Percentiles rank a stretch among this genome's conserved stretches.
phyloP scores from a whole-genome alignment of 2,113 vertebrate genomes.

The Nannospalax galili region DNA sequence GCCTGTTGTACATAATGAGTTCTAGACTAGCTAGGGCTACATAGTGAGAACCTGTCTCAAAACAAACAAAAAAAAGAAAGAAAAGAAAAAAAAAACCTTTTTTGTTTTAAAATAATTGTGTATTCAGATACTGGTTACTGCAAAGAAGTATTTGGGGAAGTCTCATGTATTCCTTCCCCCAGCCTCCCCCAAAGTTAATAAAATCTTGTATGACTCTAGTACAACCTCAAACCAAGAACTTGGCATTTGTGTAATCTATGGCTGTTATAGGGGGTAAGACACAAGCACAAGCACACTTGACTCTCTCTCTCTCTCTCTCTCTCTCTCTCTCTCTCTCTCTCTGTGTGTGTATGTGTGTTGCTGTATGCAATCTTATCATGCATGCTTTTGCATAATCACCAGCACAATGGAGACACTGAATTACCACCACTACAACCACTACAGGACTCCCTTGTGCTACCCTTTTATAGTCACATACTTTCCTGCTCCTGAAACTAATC shows the following conservation, averaged over 20 bases:
- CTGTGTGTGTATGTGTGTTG: neutral
- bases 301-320: too few relatives aligned
- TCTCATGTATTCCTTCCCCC: neutral
- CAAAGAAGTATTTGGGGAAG: neutral
- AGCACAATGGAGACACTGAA: neutral
- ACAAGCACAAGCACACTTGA: neutral
- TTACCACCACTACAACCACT: neutral
- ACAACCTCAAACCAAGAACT: neutral
- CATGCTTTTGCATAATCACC: neutral
- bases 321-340: too few relatives aligned
- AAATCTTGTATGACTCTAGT: neutral
- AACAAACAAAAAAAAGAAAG: neutral
- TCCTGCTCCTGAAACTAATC: neutral
- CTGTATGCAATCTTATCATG: neutral
- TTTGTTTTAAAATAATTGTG: constrained; percentile 3
- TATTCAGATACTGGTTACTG: neutral
- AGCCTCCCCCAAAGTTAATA: neutral
- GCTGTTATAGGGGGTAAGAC: neutral
- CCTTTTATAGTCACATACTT: neutral
- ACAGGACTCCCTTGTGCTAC: neutral
- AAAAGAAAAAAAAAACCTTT: neutral
- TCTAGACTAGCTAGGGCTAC: neutral
- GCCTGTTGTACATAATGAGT: neutral
- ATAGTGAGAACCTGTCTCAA: neutral
- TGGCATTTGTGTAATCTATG: neutral